A percentile compares a stretch with the other conserved stretches of the same genome.
Evolutionary conservation across 1,140 invertebrate genomes (phyloP).

Genomic region (Pseudomyrmex cubaensis): DNA sequence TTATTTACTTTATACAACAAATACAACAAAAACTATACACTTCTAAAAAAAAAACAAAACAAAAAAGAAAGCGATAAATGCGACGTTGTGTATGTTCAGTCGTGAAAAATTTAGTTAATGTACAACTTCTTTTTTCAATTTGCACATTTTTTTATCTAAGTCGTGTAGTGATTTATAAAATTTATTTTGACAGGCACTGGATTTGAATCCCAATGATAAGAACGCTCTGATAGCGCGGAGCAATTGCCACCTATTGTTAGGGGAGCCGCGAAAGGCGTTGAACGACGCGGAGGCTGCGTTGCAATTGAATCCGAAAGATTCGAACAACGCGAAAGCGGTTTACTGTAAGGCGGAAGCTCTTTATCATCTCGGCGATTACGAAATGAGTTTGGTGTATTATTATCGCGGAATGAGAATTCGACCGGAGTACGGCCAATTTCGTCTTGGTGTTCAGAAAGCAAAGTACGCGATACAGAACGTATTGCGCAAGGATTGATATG

Average conservation of each 20-base stretch:
- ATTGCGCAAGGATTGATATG: slow-evolving; percentile 51
- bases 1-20: no score
- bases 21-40: no score
- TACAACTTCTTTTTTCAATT: not conserved
- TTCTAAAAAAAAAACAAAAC: no score
- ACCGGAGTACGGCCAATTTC: slow-evolving; percentile 94
- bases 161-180: not conserved
- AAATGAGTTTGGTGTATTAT: slow-evolving; percentile 96
- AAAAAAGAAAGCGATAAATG: no score
- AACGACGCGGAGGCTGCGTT: slow-evolving; percentile 94
- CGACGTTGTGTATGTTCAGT: no score
- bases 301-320: slow-evolving; percentile 87
- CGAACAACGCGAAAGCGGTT: slow-evolving; percentile 92
- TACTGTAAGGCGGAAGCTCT: slow-evolving; percentile 97
- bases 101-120: no score
- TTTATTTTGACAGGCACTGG: slow-evolving; percentile 90
- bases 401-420: slow-evolving; percentile 94
- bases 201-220: slow-evolving; percentile 93
- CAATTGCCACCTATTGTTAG: slow-evolving; percentile 95
- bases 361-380: slow-evolving; percentile 96
- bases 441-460: slow-evolving; percentile 96
- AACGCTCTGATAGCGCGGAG: slow-evolving; percentile 94
- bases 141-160: not conserved
- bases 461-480: slow-evolving; percentile 97
- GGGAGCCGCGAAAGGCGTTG: slow-evolving; percentile 93